phyloP scores from a whole-genome alignment of 2,888 invertebrate species.

The Acrobasis consociella region DNA sequence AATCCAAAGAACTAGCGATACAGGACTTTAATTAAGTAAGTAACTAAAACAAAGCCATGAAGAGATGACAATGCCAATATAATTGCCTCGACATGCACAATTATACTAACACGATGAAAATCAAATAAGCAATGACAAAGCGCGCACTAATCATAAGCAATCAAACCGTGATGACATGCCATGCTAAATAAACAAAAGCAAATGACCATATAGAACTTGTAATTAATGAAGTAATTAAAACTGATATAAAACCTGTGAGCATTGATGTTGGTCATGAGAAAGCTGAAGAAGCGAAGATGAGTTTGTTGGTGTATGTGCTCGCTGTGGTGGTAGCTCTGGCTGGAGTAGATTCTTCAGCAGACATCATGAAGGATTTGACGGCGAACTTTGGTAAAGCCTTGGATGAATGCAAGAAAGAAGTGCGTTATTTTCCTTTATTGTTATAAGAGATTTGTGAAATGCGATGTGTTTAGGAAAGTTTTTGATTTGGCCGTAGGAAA shows the following conservation, averaged over 20 bases:
- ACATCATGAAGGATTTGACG: conserved; percentile 45
- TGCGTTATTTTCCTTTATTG: conserved; percentile 27
- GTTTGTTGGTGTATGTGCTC: conserved; percentile 25
- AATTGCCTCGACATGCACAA: not conserved
- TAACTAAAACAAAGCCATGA: no score
- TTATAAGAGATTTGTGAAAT: not conserved
- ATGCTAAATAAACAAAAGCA: conserved; percentile 3
- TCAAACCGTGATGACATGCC: not conserved
- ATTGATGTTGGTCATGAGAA: not conserved
- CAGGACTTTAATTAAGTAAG: no score
- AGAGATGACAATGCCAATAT: not conserved
- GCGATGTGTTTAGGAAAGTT: no score
- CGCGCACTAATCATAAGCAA: not conserved
- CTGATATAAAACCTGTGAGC: conserved; percentile 5
- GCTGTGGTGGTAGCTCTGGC: conserved; percentile 36
- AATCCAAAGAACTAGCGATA: no score
- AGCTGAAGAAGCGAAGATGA: conserved; percentile 8
- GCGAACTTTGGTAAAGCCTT: conserved; percentile 47
- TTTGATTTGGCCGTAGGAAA: no score
- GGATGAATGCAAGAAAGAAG: conserved; percentile 52
- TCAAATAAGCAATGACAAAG: not conserved
- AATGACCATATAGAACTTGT: not conserved
- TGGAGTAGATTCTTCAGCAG: conserved; percentile 44
- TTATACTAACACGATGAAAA: not conserved
- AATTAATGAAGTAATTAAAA: conserved; percentile 11